A percentile compares a stretch with the other conserved stretches of the same genome.
phyloP scores from a whole-genome alignment of 2,797 vertebrate species.

The Enteromius thamalakanensis region DNA sequence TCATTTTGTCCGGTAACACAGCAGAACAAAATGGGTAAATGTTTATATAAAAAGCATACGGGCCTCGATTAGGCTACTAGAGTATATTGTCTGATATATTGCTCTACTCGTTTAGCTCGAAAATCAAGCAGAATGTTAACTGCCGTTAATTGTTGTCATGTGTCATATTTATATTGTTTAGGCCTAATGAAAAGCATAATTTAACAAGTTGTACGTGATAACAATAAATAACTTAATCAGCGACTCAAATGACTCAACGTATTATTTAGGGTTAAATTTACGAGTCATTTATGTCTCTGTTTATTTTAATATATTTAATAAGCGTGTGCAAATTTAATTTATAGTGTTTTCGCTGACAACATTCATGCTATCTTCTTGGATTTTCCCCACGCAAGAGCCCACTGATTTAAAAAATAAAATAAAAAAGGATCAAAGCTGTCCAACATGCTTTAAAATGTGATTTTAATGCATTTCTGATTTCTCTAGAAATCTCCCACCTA shows the following conservation, averaged over 20 bases:
- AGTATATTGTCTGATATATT: neutral
- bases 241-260: neutral
- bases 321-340: neutral
- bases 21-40: neutral
- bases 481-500: neutral
- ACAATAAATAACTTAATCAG: slow-evolving; percentile 1
- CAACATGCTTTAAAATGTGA: neutral
- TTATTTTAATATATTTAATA: neutral
- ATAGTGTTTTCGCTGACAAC: neutral
- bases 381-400: too few species aligned
- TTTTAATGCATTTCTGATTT: neutral
- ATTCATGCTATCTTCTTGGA: neutral
- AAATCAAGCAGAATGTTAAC: neutral
- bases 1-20: neutral
- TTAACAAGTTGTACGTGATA: neutral
- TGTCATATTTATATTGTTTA: neutral
- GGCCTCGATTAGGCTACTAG: neutral
- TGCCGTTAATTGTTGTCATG: neutral
- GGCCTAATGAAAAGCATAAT: neutral
- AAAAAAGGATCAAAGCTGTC: neutral
- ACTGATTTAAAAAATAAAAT: neutral
- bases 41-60: neutral
- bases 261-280: neutral
- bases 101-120: neutral
- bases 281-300: neutral